Evolutionary conservation across 2,888 invertebrate species (phyloP), one percentile per base, ranked within the genome.

Genomic region (Amphipyra berbera): DNA sequence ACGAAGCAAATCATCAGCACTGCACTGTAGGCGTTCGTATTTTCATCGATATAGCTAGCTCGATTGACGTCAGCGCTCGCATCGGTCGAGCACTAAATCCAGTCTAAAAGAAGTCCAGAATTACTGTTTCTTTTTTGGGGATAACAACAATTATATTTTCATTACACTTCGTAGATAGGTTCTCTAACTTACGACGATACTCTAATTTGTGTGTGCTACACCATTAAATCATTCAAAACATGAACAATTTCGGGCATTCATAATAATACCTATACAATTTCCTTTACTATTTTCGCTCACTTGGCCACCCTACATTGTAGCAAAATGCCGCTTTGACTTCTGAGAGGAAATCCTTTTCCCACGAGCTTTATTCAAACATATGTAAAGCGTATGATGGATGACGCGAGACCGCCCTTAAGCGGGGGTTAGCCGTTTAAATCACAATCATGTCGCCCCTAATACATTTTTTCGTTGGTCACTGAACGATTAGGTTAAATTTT

Each of bases 331-430:
- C 90, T 88, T 91, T 92, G 92, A 94, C 93, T 94, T 91, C 90
- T 90, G 91, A 94, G 95, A 94, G 94, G 94, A 95, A 94, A 93
- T 94, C 93, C 93, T 93, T 95, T 95, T 95, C 95, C 95, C 95
- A 95, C 95, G 95, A 88, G 95, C 93, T 95, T 95, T 94, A 95
- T 93, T 93, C 94, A 95, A 95, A 95, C 95, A 95, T 95, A 95
- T 95, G 95, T 95, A 95, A 95, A 95, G 95, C 95, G 90, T 92
- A 94, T 95, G 95, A 95, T 95, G 93, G 95, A 95, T 95, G 94
- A 89, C 89, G 83, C 88, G 80, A 73, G 84, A 88, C 88, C 89
- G 87, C 91, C 90, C 90, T 83, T 83, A 79, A 81, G 81, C 87
- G 87, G 89, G 90, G 90, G 92, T 88, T 86, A 84, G 88, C 86